Conservation (phyloP, 2,113 vertebrate genomes). For the Ciconia boyciana region DNA sequence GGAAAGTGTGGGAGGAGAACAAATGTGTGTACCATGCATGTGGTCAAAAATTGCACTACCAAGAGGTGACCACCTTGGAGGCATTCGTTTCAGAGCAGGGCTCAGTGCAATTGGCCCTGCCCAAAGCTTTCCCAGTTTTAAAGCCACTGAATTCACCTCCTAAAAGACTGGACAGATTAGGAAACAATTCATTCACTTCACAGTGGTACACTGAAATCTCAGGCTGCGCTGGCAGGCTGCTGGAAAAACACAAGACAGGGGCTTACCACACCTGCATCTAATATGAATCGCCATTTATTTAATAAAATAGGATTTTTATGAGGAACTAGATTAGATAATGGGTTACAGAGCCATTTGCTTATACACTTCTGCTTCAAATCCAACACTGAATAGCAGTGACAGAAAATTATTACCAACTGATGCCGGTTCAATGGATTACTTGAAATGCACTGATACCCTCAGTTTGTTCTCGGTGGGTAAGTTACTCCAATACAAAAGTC, state of each 20-base stretch:
- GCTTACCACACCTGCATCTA: neutral
- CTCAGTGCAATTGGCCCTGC: neutral
- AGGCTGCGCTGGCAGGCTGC: neutral
- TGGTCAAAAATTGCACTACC: neutral
- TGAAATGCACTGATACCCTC: neutral
- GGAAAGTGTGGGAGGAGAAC: neutral
- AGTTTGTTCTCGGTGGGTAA: neutral
- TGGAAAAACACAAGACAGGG: neutral
- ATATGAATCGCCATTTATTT: neutral
- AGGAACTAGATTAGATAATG: neutral
- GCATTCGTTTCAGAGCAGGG: neutral
- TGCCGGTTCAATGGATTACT: neutral
- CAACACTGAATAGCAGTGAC: neutral
- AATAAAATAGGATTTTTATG: neutral
- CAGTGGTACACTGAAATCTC: neutral
- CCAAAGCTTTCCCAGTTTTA: neutral
- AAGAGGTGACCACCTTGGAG: neutral
- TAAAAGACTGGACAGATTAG: neutral
- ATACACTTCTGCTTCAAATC: neutral
- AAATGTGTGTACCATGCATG: neutral
- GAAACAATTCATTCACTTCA: neutral
- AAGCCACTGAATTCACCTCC: neutral
- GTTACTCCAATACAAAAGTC: neutral
- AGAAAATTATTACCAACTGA: neutral
- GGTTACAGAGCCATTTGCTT: conserved; percentile 4